Conservation (phyloP, 2,888 invertebrate species). For the Pristionchus arcanus region DNA sequence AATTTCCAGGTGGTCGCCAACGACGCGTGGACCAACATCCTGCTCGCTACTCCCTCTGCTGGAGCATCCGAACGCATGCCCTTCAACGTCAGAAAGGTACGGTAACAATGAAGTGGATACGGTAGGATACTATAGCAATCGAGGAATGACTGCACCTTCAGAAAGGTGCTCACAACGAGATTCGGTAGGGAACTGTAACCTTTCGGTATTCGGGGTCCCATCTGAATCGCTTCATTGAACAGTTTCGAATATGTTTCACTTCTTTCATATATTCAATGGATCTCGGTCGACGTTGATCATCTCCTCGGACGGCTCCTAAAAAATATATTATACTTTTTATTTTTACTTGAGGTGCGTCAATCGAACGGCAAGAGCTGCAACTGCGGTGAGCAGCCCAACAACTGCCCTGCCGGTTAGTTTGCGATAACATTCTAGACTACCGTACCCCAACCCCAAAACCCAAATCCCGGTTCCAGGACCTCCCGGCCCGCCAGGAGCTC, state of each 20-base stretch:
- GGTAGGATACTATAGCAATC: too few relatives aligned
- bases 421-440: background rate
- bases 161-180: too few relatives aligned
- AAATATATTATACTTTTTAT: background rate
- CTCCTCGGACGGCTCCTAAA: background rate
- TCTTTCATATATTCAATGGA: background rate
- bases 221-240: too few relatives aligned
- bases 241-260: background rate
- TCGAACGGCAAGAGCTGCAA: constrained; percentile 56
- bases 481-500: constrained; percentile 59
- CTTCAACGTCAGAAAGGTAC: constrained; percentile 54
- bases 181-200: background rate
- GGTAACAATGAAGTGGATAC: background rate
- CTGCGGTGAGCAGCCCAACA: constrained; percentile 57
- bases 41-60: constrained; percentile 14
- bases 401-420: constrained; percentile 56
- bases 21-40: constrained; percentile 55
- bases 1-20: constrained; percentile 45
- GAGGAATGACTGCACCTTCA: too few relatives aligned
- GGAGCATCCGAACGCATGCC: constrained; percentile 12
- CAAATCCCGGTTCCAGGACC: background rate
- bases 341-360: constrained; percentile 37
- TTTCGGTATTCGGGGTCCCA: background rate
- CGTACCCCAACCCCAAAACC: background rate
- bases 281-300: background rate